Base-by-base conservation (phyloP, 2,888 invertebrate genomes). In the Apamea epomidion region DNA sequence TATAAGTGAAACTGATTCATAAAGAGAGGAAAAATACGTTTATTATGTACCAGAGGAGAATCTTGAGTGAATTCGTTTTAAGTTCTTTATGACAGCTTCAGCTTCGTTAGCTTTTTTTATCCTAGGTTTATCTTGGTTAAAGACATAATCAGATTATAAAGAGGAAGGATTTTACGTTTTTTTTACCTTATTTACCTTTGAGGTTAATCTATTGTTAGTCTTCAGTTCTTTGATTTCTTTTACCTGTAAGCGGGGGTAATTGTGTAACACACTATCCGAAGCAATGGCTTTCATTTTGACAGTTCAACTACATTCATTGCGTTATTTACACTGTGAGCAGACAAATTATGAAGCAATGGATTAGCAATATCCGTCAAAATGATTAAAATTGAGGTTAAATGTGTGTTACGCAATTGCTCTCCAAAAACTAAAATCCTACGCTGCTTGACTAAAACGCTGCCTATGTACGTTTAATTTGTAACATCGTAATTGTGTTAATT, bases 1-100 rank as follows among this genome's bases (percentile, higher is more conserved):
- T 74, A 60, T 67, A 60, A 80, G 67, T 73, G 74, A 71, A 84
- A 77, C 69, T 77, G 74, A 77, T 87, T 80, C 51, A 37, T 80
- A 84, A 74, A 74, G 37, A 54, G 54, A 78, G 69, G 64, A 60
- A 83, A 82, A 83, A 83, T 73, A 65, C 29, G n/a, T 78, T 67
- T 67, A 48, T 72, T 69, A 65, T 65, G 62, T 67, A 76, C 12
- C 14, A 29, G 64, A 1, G 58, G 21, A 51, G 29, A n/a, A n/a
- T 18, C 54, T 64, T 77, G 21, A 76, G 48, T 67, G 65, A 82
- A 71, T 85, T 67, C 6, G 68, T 45, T 51, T 76, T 14, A 54
- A 42, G 58, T 68, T 51, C 42, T 64, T 65, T 32, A 64, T 58
- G 45, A 68, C 16, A 72, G 48, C 14, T 51, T 14, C 21, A 3